A percentile compares a stretch with the other conserved stretches of the same genome.
Evolutionary conservation across 2,113 vertebrate species (phyloP).

Genomic region (Myxocyprinus asiaticus): DNA sequence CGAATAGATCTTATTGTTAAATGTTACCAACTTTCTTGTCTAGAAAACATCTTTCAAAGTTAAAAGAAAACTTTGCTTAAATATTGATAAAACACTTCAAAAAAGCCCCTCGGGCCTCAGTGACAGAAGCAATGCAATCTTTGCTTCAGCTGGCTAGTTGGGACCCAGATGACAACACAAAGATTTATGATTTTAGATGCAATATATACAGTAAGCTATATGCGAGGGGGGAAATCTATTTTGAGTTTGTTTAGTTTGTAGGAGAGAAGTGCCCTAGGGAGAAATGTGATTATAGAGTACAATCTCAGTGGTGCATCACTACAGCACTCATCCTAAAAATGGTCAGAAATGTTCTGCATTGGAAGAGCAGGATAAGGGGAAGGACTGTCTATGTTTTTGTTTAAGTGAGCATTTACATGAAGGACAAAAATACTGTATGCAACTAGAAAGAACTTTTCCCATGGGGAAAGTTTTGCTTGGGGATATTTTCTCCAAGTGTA

Average conservation of each 20-base stretch:
- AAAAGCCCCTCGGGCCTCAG: not conserved
- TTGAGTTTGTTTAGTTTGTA: conserved; percentile 31
- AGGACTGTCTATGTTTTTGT: not conserved
- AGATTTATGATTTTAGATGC: conserved; percentile 35
- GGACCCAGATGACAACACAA: not conserved
- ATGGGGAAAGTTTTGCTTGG: not conserved
- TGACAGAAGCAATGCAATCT: not conserved
- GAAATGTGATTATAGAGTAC: conserved; percentile 23
- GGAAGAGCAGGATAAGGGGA: not conserved
- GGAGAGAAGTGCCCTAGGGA: conserved; percentile 29
- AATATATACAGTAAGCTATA: not conserved
- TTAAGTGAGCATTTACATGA: not conserved
- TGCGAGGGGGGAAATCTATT: conserved; percentile 29
- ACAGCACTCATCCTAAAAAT: conserved; percentile 8
- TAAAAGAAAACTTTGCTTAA: not conserved
- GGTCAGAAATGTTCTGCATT: not conserved
- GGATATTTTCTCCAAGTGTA: not conserved
- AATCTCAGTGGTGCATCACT: conserved; percentile 30
- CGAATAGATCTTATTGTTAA: too few relatives aligned
- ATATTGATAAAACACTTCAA: too few relatives aligned
- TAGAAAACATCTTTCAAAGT: not conserved
- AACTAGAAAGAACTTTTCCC: too few relatives aligned
- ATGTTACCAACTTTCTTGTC: too few relatives aligned
- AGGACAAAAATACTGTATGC: not conserved
- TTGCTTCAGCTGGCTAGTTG: too few relatives aligned